A percentile compares a stretch with the other conserved stretches of the same genome.
These are phyloP conservation scores for Choloepus didactylus DNA, from an alignment of 2,797 vertebrate species.

Conservation along the genomic window DNA sequence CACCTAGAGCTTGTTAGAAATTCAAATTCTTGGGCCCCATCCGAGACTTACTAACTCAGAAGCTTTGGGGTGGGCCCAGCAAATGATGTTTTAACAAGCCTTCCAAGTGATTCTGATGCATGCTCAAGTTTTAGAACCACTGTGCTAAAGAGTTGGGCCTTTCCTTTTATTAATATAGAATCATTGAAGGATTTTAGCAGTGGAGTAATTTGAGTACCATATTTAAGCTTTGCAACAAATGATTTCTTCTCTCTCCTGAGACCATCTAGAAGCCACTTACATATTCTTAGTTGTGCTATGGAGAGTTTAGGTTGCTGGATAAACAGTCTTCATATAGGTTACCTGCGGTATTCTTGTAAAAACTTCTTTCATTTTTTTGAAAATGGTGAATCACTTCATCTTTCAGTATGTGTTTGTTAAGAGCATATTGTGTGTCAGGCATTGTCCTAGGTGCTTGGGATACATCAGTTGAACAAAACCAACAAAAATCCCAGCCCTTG, in stretches of 20 bases:
- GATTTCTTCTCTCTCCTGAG: background rate
- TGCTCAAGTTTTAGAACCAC: background rate
- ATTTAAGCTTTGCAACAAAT: background rate
- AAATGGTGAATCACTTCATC: slow-evolving; percentile 39
- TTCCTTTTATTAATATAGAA: background rate
- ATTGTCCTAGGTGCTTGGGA: background rate
- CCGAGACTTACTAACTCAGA: background rate
- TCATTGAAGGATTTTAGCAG: background rate
- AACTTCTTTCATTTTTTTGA: slow-evolving; percentile 6
- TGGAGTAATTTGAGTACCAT: background rate
- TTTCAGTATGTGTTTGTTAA: background rate
- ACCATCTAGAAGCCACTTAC: background rate
- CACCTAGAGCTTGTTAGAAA: background rate
- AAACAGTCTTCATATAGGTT: background rate
- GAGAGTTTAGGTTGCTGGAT: background rate
- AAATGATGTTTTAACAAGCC: background rate
- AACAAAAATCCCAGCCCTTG: background rate
- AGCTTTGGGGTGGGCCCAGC: background rate
- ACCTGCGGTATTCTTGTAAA: background rate
- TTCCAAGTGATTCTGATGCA: background rate
- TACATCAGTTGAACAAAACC: background rate
- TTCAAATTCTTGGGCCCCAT: background rate
- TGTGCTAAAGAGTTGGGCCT: background rate
- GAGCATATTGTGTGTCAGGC: background rate
- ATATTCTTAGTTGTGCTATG: background rate